Evolutionary conservation across 2,888 invertebrate species (phyloP).

Genomic region (Ophion ellenae): DNA sequence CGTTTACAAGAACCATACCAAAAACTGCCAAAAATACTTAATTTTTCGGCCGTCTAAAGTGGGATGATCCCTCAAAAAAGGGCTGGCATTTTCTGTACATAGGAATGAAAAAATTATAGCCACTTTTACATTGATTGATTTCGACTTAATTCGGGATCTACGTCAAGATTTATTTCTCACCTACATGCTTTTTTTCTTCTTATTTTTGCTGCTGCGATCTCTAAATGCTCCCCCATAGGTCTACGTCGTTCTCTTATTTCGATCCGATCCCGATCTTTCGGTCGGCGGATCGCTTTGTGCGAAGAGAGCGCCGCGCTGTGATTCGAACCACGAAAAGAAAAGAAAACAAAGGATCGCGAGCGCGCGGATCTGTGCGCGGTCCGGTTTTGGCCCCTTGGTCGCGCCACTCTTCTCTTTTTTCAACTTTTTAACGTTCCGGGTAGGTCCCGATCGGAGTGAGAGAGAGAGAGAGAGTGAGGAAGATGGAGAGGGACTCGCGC

Average conservation of each 20-base stretch:
- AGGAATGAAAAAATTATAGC: neutral
- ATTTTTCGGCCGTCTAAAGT: no score
- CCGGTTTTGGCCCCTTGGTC: constrained; percentile 32
- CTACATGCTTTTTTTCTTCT: constrained; percentile 4
- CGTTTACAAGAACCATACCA: no score
- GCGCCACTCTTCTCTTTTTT: constrained; percentile 32
- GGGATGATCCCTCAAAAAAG: neutral
- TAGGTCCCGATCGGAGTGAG: constrained; percentile 8
- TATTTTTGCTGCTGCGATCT: constrained; percentile 43
- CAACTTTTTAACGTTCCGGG: constrained; percentile 38
- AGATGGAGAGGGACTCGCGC: constrained; percentile 25
- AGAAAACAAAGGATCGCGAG: constrained; percentile 47
- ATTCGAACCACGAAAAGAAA: constrained; percentile 45
- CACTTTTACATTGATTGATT: neutral
- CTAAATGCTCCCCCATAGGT: constrained; percentile 15
- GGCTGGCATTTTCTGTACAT: neutral
- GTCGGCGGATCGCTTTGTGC: constrained; percentile 61
- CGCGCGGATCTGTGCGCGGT: constrained; percentile 51
- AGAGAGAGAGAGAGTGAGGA: constrained; percentile 16
- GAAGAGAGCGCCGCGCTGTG: constrained; percentile 36
- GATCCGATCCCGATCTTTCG: constrained; percentile 65
- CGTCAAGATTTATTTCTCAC: constrained; percentile 48
- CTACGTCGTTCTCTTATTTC: constrained; percentile 53
- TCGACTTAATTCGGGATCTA: constrained; percentile 21
- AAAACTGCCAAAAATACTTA: no score